Base-by-base conservation (phyloP, 2,797 vertebrate genomes). In the Mormyrus hasselquistii region DNA sequence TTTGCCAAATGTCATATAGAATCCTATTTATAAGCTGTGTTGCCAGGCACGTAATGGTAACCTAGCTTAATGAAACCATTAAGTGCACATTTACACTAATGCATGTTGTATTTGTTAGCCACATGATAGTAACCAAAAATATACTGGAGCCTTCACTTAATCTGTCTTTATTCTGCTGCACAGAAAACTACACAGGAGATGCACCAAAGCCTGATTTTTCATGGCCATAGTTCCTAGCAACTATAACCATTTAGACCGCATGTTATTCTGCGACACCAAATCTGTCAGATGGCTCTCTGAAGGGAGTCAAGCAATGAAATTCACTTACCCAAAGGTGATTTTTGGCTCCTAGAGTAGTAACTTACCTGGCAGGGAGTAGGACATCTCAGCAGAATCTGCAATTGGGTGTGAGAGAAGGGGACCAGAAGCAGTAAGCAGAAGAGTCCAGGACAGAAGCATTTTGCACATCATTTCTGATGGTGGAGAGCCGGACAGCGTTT, bases 291-390 rank as follows among this genome's bases (percentile, higher is more conserved):
- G 47, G n/a, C 82, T 52, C 9, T 29, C 82, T 52, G 38, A 79
- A 79, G 38, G 19, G 73, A n/a, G 16, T 79, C 73, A n/a, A 47
- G 47, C 82, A 84, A 84, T 84, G 49, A 50, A 84, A 84, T 50
- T 84, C 49, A 84, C 82, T 84, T 84, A 84, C 82, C 49, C 4
- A 3, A 22, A 12, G 82, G 47, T 84, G 22, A 44, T 47, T 50
- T 25, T 84, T 22, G n/a, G 3, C 22, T 84, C 9, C 22, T n/a
- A 84, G 47, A 84, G n/a, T 19, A 22, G 4, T 8, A n/a, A 95
- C 96, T 96, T 90, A 96, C 96, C 95, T 57, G 94, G 92, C 91
- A 93, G 94, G 62, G 93, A 89, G 90, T 95, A 96, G 57, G 94
- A 88, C 93, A 95, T 95, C 93, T 96, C 95, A 2, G 92, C 93